Conservation (phyloP, 1,140 invertebrate species). For the Ceratina japonica region DNA sequence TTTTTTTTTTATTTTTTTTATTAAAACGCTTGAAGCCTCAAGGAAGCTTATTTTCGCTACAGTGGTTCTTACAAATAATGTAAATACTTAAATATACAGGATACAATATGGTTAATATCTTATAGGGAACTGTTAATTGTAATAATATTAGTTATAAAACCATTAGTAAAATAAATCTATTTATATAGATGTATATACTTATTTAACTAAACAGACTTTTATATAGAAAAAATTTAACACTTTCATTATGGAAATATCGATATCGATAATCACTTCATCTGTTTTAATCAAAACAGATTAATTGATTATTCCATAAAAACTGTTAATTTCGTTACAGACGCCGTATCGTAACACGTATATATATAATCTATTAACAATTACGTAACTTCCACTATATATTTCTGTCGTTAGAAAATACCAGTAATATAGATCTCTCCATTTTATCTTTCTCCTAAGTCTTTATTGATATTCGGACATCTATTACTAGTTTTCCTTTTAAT, state of each 20-base stretch:
- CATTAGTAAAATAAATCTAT: conserved; percentile 20
- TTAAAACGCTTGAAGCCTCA: no score
- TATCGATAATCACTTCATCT: no score
- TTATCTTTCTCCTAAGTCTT: conserved; percentile 15
- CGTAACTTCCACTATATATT: conserved; percentile 37
- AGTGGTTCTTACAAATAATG: no score
- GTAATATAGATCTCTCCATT: conserved; percentile 4
- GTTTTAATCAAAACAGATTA: conserved; percentile 17
- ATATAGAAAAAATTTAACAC: conserved; percentile 31
- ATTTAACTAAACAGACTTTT: conserved; percentile 40
- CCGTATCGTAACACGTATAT: conserved; percentile 10
- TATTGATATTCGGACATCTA: conserved; percentile 22
- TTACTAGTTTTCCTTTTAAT: conserved; percentile 53
- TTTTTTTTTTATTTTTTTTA: no score
- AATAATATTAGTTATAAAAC: conserved; percentile 41
- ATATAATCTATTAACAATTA: conserved; percentile 37
- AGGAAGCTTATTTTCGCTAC: no score
- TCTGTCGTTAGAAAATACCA: conserved; percentile 15
- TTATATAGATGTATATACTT: conserved; percentile 19
- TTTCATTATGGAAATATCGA: conserved; percentile 37
- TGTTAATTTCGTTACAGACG: conserved; percentile 21
- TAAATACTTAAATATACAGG: no score
- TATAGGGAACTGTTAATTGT: no score
- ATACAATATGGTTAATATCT: no score
- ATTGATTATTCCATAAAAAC: conserved; percentile 25